phyloP scores from a whole-genome alignment of 2,888 invertebrate species.

The Cephus sareptanus region DNA sequence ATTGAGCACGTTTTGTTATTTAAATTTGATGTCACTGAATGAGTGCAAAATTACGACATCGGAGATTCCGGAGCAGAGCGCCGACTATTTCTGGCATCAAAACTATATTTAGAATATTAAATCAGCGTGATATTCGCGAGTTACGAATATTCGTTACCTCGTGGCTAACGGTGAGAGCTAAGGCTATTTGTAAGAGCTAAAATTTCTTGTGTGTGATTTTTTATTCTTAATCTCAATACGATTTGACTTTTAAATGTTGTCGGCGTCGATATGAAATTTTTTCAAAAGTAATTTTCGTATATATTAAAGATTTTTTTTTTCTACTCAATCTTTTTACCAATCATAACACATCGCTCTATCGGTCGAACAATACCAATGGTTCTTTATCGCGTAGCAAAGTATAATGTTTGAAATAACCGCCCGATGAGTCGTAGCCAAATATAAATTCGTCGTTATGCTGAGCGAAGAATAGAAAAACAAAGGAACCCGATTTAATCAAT shows the following conservation, averaged over 20 bases:
- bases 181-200: not conserved
- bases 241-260: not conserved
- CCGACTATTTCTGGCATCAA: constrained; percentile 31
- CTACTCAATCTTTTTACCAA: not conserved
- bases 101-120: constrained; percentile 37
- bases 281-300: not conserved
- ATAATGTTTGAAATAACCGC: not conserved
- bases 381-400: not conserved
- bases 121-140: not conserved
- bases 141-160: not conserved
- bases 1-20: not conserved
- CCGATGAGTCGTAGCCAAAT: not conserved
- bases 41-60: not conserved
- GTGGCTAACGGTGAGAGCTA: not conserved
- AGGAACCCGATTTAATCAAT: not conserved
- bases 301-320: not conserved
- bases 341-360: not conserved
- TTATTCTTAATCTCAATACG: not conserved
- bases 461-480: not conserved
- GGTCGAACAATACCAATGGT: not conserved
- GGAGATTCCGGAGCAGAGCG: not conserved
- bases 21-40: not conserved
- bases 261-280: not conserved
- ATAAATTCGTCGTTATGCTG: not conserved
- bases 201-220: not conserved